Evolutionary conservation across 2,888 invertebrate species (phyloP).

Genomic region (Xanthorhoe spadicearia): DNA sequence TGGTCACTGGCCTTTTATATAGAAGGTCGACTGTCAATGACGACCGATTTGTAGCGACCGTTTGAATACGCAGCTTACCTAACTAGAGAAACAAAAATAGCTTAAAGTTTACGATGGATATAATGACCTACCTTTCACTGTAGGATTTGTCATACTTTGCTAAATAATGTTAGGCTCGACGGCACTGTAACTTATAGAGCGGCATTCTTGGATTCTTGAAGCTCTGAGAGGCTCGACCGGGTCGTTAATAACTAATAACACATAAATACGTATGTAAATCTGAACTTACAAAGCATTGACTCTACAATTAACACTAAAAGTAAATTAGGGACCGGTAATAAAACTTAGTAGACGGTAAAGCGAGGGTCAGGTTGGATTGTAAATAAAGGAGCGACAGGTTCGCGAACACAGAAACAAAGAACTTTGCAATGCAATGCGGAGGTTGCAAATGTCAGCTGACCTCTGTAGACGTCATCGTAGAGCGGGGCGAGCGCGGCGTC

Average conservation of each 20-base stretch:
- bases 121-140: conserved; percentile 49
- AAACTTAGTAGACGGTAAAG: conserved; percentile 22
- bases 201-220: conserved; percentile 44
- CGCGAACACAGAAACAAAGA: conserved; percentile 60
- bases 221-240: conserved; percentile 42
- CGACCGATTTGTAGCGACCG: not conserved
- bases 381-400: conserved; percentile 48
- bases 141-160: conserved; percentile 49
- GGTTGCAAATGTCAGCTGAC: conserved; percentile 78
- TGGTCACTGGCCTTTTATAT: conserved; percentile 27
- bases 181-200: conserved; percentile 46
- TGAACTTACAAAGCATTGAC: conserved; percentile 41
- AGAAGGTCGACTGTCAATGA: conserved; percentile 1
- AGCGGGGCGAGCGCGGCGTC: conserved; percentile 86
- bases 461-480: conserved; percentile 88
- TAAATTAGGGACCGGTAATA: conserved; percentile 22
- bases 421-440: conserved; percentile 51
- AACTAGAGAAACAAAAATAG: conserved; percentile 18
- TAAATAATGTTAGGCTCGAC: conserved; percentile 42
- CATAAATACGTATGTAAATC: conserved; percentile 44
- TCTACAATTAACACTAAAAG: conserved; percentile 41
- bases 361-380: conserved; percentile 39
- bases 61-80: not conserved
- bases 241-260: conserved; percentile 47
- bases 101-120: conserved; percentile 38